Percentiles rank a stretch among this genome's conserved stretches.
Conservation (phyloP, 1,140 invertebrate species). For the Drosophila equinoxialis region DNA sequence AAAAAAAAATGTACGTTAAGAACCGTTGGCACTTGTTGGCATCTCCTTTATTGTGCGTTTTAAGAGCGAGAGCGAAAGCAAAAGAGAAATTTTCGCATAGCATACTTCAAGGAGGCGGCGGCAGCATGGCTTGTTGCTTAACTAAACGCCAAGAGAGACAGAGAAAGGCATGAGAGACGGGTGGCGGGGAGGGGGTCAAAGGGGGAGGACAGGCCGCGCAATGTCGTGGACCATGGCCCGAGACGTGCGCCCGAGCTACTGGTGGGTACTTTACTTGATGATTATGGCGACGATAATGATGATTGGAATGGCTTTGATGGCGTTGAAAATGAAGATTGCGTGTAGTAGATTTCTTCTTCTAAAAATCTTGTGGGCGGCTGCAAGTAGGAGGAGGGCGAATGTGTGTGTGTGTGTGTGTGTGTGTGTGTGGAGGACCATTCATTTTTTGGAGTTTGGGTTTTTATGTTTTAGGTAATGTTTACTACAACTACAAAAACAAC, state of each 20-base stretch:
- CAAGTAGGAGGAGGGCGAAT: background rate
- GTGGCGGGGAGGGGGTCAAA: too few species aligned
- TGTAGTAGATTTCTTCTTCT: slow-evolving; percentile 73
- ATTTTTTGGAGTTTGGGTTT: slow-evolving; percentile 31
- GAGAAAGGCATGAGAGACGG: background rate
- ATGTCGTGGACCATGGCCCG: slow-evolving; percentile 2
- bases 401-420: slow-evolving; percentile 11
- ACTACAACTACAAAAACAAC: slow-evolving; percentile 57
- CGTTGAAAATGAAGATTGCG: slow-evolving; percentile 83
- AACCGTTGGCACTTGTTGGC: slow-evolving; percentile 71
- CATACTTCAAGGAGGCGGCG: slow-evolving; percentile 45
- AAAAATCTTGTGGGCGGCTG: slow-evolving; percentile 8
- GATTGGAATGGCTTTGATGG: slow-evolving; percentile 83
- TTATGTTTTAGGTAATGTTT: slow-evolving; percentile 60
- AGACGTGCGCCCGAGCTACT: slow-evolving; percentile 65
- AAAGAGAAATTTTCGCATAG: slow-evolving; percentile 34
- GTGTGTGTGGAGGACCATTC: slow-evolving; percentile 14
- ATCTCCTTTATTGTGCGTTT: slow-evolving; percentile 57
- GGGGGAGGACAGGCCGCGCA: background rate
- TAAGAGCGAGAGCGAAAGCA: slow-evolving; percentile 48
- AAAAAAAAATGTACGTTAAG: slow-evolving; percentile 19
- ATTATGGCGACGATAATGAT: slow-evolving; percentile 83
- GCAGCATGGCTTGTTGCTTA: too few species aligned
- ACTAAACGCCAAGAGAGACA: background rate
- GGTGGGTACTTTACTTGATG: slow-evolving; percentile 83